Evolutionary conservation across 2,888 invertebrate species (phyloP), one percentile per base, ranked within the genome.

Genomic region (Cantharis rustica): DNA sequence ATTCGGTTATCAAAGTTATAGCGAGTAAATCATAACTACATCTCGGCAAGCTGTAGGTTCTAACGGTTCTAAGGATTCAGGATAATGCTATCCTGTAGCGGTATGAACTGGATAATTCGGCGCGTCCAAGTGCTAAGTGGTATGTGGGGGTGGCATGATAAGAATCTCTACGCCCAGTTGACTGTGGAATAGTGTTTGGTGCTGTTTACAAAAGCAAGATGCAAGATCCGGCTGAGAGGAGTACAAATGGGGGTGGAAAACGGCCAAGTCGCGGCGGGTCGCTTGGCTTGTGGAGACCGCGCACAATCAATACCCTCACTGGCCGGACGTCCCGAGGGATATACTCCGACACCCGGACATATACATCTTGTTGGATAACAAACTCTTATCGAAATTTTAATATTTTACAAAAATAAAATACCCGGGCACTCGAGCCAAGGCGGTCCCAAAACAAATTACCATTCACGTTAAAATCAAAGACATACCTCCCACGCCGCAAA

Each of bases 321-420:
- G 76, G 78, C 78, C 78, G 79, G 80, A 79, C 80, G 78, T 80
- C 80, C 80, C 80, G 73, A 80, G 77, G 80, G 80, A 78, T 78
- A 78, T 70, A 78, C 75, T 63, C 76, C 70, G 76, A 76, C 76
- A 76, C 78, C 73, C 68, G 78, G 73, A 78, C 73, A 73, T 75
- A 78, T 71, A 78, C 75, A 74, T 72, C 72, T 75, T 75, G 75
- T 71, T 61, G 75, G 47, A 66, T 66, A 68, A 68, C 68, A 27
- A 61, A 71, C 75, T 75, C 71, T 75, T 71, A 75, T 75, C 75
- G 75, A 71, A 71, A 75, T 31, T 69, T 31, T 47, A 27, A 31
- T 66, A 66, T 66, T 66, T 66, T 66, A 66, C 16, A 17, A n/a
- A 66, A 66, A 47, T 47, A 47, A 47, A 47, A n/a, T n/a, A 47